Conservation (phyloP, 2,888 invertebrate species). For the Pachycephus smyrnensis region DNA sequence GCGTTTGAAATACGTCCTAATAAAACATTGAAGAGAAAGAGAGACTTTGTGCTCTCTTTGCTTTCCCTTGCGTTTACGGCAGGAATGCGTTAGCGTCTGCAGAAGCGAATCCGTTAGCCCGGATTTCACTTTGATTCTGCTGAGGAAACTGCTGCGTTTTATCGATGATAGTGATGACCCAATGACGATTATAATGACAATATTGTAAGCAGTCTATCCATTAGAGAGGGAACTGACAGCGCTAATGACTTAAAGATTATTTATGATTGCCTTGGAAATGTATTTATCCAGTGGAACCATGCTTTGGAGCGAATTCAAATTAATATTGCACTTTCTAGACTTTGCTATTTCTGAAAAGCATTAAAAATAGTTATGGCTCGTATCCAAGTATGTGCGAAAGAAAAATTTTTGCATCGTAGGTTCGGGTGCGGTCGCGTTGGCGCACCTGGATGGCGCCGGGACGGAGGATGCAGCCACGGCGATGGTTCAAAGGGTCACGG, state of each 20-base stretch:
- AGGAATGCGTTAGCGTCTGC: neutral
- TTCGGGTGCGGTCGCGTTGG: constrained; percentile 88
- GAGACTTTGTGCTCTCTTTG: neutral
- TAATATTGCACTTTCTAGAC: neutral
- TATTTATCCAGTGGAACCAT: neutral
- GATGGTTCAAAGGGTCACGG: constrained; percentile 88
- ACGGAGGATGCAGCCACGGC: constrained; percentile 85
- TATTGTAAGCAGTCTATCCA: neutral
- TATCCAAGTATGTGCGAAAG: neutral
- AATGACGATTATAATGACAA: neutral
- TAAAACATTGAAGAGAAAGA: neutral
- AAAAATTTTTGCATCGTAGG: constrained; percentile 68
- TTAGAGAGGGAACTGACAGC: neutral
- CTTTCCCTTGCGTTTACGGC: constrained; percentile 1
- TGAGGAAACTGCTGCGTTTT: neutral
- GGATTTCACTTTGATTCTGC: neutral
- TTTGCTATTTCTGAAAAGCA: neutral
- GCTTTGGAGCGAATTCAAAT: neutral
- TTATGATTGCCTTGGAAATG: neutral
- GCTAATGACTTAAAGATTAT: neutral
- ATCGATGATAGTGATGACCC: neutral
- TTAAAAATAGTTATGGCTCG: neutral
- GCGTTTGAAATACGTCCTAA: constrained; percentile 23
- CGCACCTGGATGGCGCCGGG: constrained; percentile 87
- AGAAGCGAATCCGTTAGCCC: neutral